Evolutionary conservation across 2,113 vertebrate genomes (phyloP).

Genomic region (Nettapus auritus): DNA sequence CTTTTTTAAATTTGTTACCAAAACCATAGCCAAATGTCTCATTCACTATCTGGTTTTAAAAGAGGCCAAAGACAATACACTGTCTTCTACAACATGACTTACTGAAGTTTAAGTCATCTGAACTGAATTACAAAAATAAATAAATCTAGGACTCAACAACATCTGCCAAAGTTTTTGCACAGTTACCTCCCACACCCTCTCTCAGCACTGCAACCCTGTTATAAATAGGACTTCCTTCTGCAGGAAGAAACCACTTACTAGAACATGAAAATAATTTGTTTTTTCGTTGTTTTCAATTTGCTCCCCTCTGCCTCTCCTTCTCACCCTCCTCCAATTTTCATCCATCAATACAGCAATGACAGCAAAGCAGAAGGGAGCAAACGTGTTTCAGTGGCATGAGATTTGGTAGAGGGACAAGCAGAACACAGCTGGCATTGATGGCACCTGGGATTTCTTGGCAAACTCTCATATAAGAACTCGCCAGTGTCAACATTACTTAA

Average conservation of each 20-base stretch:
- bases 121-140: neutral
- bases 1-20: neutral
- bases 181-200: neutral
- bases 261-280: neutral
- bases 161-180: neutral
- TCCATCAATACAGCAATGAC: neutral
- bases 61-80: neutral
- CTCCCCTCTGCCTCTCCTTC: neutral
- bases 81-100: neutral
- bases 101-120: neutral
- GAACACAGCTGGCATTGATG: neutral
- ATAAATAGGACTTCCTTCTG: neutral
- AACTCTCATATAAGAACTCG: neutral
- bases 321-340: neutral
- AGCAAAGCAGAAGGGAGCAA: neutral
- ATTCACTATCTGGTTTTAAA: neutral
- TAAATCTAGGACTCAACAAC: neutral
- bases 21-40: neutral
- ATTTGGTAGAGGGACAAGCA: neutral
- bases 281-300: neutral
- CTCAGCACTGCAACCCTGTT: neutral
- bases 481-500: neutral
- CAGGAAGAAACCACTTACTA: neutral
- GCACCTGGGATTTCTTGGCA: neutral
- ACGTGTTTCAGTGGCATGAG: neutral